Percentiles rank a stretch among this genome's conserved stretches.
These are phyloP conservation scores for Sebastes cheni DNA, from an alignment of 2,797 vertebrate genomes.

Conservation along the genomic window DNA sequence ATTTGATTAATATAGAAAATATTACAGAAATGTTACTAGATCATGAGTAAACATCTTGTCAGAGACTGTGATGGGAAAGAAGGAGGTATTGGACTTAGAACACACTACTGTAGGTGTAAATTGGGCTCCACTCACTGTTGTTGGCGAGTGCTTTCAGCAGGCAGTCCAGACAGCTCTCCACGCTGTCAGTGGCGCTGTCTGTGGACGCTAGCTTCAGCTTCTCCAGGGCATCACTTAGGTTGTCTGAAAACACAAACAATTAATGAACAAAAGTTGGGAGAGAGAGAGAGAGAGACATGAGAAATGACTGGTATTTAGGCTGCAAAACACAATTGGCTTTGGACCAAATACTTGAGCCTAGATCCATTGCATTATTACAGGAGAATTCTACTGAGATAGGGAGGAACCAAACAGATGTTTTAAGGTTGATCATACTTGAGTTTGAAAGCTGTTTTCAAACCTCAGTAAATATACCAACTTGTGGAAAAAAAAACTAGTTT, in stretches of 20 bases:
- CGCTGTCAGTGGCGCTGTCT: constrained; percentile 87
- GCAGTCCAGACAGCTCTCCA: constrained; percentile 95
- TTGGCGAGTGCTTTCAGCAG: constrained; percentile 93
- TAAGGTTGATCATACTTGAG: too few relatives aligned
- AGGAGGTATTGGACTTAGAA: not conserved
- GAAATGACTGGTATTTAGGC: too few relatives aligned
- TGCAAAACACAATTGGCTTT: not conserved
- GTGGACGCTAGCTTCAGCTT: constrained; percentile 92
- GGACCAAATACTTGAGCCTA: not conserved
- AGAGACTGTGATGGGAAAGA: not conserved
- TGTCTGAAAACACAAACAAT: constrained; percentile 83
- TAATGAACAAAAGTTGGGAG: not conserved
- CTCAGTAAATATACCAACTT: too few relatives aligned
- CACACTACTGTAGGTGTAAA: not conserved
- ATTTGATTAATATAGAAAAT: not conserved
- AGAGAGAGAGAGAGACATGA: not conserved
- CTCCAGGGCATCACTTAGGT: constrained; percentile 93
- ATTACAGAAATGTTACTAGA: not conserved
- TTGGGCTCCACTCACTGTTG: constrained; percentile 88
- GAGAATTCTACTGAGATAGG: not conserved
- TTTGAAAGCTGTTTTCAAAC: too few relatives aligned
- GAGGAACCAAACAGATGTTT: too few relatives aligned
- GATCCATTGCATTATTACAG: not conserved
- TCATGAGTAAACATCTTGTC: not conserved
- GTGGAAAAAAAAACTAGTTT: too few relatives aligned